Evolutionary conservation across 2,888 invertebrate genomes (phyloP), one percentile per base, ranked within the genome.

Genomic region (Meteorus cinctellus): DNA sequence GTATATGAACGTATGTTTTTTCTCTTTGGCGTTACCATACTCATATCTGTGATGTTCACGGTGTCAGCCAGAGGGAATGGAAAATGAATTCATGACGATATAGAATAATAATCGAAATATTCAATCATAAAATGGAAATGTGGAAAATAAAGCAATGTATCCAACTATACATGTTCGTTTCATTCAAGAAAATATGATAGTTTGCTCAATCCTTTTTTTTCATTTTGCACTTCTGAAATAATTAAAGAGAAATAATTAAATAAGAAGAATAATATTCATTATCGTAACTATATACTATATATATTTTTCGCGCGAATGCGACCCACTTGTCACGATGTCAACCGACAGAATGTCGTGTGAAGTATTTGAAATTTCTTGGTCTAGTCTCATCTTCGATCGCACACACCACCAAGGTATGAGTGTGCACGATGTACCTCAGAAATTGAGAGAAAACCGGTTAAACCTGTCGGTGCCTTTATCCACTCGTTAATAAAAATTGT

Each of bases 401-500:
- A 65, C 63, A 36, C 31, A 34, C 24, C 8, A 41, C 41, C 41
- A 41, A 41, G 12, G 41, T 41, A 41, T 41, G 41, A 8, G 41
- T 31, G 31, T 55, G 31, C 10, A 31, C 12, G 29, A 24, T 34
- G 63, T 73, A 74, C 67, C 60, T 55, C 71, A 29, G 66, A 74
- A 74, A 74, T 74, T 68, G 67, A 74, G 73, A 71, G 66, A 69
- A 75, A 75, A 75, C 75, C 75, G 75, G 75, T 75, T 75, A 63
- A 69, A 70, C 68, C 62, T 65, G 51, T 74, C 75, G 66, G 66
- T 59, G 34, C 62, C 66, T 74, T 67, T 74, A 67, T 62, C 48
- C 41, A 74, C 68, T 69, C 63, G 72, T 72, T 72, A 72, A 72
- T 63, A 63, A 72, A 62, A 41, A 72, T 72, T 72, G 63, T 72